Evolutionary conservation across 2,113 vertebrate species (phyloP).

Genomic region (Thryonomys swinderianus): DNA sequence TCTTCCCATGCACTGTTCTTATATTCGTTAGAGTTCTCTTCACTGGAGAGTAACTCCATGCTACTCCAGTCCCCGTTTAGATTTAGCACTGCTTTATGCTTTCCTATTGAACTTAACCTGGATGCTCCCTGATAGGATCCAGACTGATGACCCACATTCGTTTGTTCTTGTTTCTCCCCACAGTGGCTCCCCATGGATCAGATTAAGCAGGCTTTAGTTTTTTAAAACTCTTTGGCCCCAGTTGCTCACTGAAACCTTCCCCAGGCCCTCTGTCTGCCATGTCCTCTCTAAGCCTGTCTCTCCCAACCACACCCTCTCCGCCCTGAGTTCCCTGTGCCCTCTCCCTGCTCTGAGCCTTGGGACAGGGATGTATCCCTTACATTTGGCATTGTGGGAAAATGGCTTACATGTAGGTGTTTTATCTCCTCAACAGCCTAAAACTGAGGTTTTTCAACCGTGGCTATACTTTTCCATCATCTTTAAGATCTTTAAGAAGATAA

Average conservation of each 20-base stretch:
- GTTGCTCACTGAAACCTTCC: not conserved
- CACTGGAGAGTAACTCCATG: not conserved
- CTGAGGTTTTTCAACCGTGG: not conserved
- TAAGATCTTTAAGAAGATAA: slow-evolving; percentile 24
- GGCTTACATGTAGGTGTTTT: not conserved
- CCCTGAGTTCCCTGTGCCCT: not conserved
- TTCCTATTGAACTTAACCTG: not conserved
- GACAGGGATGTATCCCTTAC: too few relatives aligned
- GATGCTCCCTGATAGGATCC: not conserved
- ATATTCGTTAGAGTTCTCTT: not conserved
- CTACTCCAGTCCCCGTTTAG: not conserved
- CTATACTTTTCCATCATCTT: not conserved
- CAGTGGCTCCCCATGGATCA: not conserved
- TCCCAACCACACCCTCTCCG: not conserved
- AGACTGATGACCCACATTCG: not conserved
- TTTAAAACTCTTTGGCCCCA: too few relatives aligned
- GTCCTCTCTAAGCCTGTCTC: too few relatives aligned
- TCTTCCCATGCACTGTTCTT: not conserved
- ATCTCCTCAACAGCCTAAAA: not conserved
- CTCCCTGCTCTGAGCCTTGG: not conserved
- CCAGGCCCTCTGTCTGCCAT: not conserved
- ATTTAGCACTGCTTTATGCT: not conserved
- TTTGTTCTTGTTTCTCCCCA: not conserved
- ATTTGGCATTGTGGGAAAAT: not conserved
- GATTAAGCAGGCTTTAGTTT: not conserved